Evolutionary conservation across 2,888 invertebrate species (phyloP).

Genomic region (Isoperla grammatica): DNA sequence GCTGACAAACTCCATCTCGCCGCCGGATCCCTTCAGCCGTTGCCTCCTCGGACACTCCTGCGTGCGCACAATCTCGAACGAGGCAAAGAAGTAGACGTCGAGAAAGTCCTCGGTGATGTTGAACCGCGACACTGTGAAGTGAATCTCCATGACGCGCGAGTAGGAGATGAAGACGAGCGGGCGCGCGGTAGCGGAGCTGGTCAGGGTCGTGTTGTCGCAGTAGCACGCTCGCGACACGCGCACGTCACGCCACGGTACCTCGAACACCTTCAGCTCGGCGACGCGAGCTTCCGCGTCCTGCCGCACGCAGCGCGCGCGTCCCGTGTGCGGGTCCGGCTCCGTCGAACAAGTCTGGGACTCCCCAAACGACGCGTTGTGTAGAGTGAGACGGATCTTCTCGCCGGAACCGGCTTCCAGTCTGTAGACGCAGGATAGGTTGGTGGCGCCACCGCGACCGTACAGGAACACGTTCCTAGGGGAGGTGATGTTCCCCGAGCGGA

Average conservation of each 20-base stretch:
- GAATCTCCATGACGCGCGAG: slow-evolving; percentile 66
- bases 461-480: slow-evolving; percentile 72
- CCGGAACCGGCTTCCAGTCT: slow-evolving; percentile 63
- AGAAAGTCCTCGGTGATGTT: slow-evolving; percentile 75
- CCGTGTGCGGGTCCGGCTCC: slow-evolving; percentile 65
- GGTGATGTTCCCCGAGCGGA: slow-evolving; percentile 54
- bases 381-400: slow-evolving; percentile 54
- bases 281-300: slow-evolving; percentile 42
- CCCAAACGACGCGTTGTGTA: slow-evolving; percentile 70
- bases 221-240: slow-evolving; percentile 68
- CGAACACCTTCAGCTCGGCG: slow-evolving; percentile 56
- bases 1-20: slow-evolving; percentile 49
- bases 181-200: slow-evolving; percentile 45
- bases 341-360: slow-evolving; percentile 60
- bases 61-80: slow-evolving; percentile 59
- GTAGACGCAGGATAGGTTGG: slow-evolving; percentile 69
- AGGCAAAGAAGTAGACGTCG: slow-evolving; percentile 70
- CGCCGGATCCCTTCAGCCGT: slow-evolving; percentile 51
- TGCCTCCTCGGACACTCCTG: slow-evolving; percentile 61
- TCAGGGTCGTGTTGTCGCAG: slow-evolving; percentile 63
- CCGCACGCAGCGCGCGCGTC: slow-evolving; percentile 54
- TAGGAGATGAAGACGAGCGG: slow-evolving; percentile 60
- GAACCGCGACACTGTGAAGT: slow-evolving; percentile 67
- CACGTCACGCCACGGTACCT: slow-evolving; percentile 66
- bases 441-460: slow-evolving; percentile 77